phyloP scores from a whole-genome alignment of 2,888 invertebrate genomes.

The Stratiomys singularior region DNA sequence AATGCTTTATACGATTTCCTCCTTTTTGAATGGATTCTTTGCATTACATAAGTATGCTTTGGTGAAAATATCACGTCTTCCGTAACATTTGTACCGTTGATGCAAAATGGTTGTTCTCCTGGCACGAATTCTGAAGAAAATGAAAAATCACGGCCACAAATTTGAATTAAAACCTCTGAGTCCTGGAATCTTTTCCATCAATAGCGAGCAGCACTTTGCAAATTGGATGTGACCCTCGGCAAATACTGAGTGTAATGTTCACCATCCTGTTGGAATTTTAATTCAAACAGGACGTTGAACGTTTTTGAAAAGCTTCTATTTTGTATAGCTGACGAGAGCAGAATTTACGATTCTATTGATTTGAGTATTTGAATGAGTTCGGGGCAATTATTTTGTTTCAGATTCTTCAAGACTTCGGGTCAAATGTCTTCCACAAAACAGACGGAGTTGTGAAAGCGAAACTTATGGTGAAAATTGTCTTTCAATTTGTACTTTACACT shows the following conservation, averaged over 20 bases:
- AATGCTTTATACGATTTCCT: conserved; percentile 10
- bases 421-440: too few relatives aligned
- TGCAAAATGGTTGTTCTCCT: neutral
- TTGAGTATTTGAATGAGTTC: neutral
- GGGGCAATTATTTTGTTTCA: neutral
- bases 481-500: too few relatives aligned
- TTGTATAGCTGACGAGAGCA: too few relatives aligned
- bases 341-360: neutral
- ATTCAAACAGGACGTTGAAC: neutral
- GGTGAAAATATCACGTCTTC: neutral
- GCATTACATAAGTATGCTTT: neutral
- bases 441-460: too few relatives aligned
- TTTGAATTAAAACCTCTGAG: neutral
- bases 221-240: conserved; percentile 23
- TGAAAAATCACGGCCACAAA: conserved; percentile 4
- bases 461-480: too few relatives aligned
- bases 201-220: conserved; percentile 20
- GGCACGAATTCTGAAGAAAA: conserved; percentile 4
- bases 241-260: neutral
- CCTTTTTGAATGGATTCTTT: neutral
- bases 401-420: too few relatives aligned
- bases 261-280: neutral
- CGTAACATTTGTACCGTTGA: neutral
- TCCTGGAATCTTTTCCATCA: conserved; percentile 1
- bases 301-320: too few relatives aligned